These are phyloP conservation scores for Balearica regulorum DNA, from an alignment of 2,797 vertebrate species.

Conservation along the genomic window DNA sequence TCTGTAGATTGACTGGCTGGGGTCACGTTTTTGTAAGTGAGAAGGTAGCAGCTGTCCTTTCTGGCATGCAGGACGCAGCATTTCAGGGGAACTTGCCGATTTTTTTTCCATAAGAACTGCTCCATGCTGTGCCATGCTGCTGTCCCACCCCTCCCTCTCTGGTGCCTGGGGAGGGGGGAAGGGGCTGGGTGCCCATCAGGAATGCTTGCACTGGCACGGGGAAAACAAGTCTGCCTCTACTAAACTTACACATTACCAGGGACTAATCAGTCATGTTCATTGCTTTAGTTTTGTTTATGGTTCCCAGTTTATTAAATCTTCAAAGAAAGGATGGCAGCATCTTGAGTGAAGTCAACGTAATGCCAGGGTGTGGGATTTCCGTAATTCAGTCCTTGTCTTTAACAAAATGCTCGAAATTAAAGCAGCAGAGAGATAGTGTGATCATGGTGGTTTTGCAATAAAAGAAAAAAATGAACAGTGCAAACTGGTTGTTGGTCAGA, in stretches of 20 bases:
- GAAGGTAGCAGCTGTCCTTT: conserved; percentile 57
- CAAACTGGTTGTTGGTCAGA: not conserved
- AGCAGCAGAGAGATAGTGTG: not conserved
- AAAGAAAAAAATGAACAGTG: not conserved
- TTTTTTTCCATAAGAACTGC: not conserved
- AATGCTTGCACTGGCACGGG: not conserved
- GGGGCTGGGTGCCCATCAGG: not conserved
- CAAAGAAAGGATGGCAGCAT: not conserved
- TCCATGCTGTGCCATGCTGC: not conserved
- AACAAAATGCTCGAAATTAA: not conserved
- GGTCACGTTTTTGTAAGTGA: conserved; percentile 48
- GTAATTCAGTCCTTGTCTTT: not conserved
- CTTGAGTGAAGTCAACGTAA: not conserved
- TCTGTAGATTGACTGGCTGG: not conserved
- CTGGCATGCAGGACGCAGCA: conserved; percentile 11
- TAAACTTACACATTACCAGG: not conserved
- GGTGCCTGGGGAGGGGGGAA: not conserved
- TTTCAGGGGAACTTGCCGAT: conserved; percentile 28
- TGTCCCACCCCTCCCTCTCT: not conserved
- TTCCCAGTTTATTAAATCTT: not conserved
- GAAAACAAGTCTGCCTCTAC: not conserved
- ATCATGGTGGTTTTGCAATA: not conserved
- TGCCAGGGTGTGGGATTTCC: not conserved
- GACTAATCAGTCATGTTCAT: not conserved
- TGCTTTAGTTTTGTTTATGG: not conserved